Evolutionary conservation across 2,113 vertebrate species (phyloP).

Genomic region (Sus scrofa): T2T-Sscrofa CM000813.6:39801001-39801500

Average conservation of each 20-base stretch:
- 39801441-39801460: slow-evolving; percentile 85
- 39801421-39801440: slow-evolving; percentile 85
- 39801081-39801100: slow-evolving; percentile 75
- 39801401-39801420: slow-evolving; percentile 17
- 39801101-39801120: slow-evolving; percentile 74
- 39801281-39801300: slow-evolving; percentile 76
- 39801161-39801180: slow-evolving; percentile 52
- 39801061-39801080: slow-evolving; percentile 53
- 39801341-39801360: slow-evolving; percentile 65
- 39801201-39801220: background rate
- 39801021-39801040: slow-evolving; percentile 35
- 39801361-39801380: slow-evolving; percentile 80
- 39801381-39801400: slow-evolving; percentile 49
- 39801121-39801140: slow-evolving; percentile 79
- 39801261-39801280: slow-evolving; percentile 74
- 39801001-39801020: slow-evolving; percentile 18
- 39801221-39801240: slow-evolving; percentile 42
- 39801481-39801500: slow-evolving; percentile 84
- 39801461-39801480: slow-evolving; percentile 84
- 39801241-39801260: background rate
- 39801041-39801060: slow-evolving; percentile 39
- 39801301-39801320: slow-evolving; percentile 77
- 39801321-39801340: slow-evolving; percentile 73
- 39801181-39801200: background rate
- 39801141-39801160: slow-evolving; percentile 75